A percentile compares a stretch with the other conserved stretches of the same genome.
Conservation (phyloP, 2,797 vertebrate species). For the Thaleichthys pacificus region DNA sequence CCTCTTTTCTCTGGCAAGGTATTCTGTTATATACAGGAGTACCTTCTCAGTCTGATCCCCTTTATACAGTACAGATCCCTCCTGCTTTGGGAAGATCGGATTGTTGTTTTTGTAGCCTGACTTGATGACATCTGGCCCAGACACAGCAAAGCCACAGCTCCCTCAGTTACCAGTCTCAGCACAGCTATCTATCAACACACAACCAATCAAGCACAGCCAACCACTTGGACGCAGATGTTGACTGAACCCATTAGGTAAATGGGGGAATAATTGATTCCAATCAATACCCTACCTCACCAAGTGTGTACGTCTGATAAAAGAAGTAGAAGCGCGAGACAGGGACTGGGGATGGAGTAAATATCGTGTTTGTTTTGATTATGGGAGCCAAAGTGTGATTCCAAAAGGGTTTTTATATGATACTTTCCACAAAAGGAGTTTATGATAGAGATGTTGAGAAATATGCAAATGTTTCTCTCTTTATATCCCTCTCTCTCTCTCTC, state of each 20-base stretch:
- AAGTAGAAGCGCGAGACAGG: slow-evolving; percentile 21
- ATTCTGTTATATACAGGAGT: background rate
- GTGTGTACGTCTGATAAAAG: slow-evolving; percentile 45
- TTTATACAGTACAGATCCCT: background rate
- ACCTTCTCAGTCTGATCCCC: background rate
- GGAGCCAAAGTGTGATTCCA: slow-evolving; percentile 17
- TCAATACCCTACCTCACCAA: slow-evolving; percentile 52
- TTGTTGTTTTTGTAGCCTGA: no score
- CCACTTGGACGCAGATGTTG: slow-evolving; percentile 53
- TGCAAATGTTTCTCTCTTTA: background rate
- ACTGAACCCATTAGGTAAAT: slow-evolving; percentile 65
- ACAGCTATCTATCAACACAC: background rate
- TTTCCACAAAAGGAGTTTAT: background rate
- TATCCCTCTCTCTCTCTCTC: background rate
- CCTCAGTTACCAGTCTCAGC: slow-evolving; percentile 4
- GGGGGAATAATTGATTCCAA: slow-evolving; percentile 61
- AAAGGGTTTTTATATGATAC: slow-evolving; percentile 29
- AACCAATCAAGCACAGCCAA: slow-evolving; percentile 29
- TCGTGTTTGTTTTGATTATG: background rate
- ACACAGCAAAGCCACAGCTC: background rate
- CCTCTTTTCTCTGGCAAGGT: background rate
- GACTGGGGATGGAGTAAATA: slow-evolving; percentile 9
- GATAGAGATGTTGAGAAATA: background rate
- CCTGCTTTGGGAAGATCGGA: background rate
- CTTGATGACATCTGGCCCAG: background rate